phyloP scores from a whole-genome alignment of 1,140 invertebrate species.

The Macrobrachium nipponense region DNA sequence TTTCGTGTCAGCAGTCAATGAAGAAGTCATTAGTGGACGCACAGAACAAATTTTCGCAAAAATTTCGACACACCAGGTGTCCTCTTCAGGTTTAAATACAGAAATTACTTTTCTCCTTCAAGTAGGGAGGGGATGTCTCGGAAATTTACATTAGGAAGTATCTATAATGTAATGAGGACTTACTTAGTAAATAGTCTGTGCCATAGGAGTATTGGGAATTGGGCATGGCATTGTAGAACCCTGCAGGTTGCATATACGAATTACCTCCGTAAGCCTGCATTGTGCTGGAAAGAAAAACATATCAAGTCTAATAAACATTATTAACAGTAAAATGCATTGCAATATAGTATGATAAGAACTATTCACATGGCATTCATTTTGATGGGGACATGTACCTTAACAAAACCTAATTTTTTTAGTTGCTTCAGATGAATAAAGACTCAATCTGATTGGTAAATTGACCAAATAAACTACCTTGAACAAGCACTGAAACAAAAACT shows the following conservation, averaged over 20 bases:
- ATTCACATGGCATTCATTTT: no score
- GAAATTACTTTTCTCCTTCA: neutral
- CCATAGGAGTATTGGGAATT: conserved; percentile 63
- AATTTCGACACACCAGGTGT: no score
- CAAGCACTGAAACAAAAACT: no score
- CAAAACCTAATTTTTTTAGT: no score
- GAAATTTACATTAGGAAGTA: neutral
- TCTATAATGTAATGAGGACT: conserved; percentile 2
- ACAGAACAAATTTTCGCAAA: neutral
- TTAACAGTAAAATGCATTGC: no score
- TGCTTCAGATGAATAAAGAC: no score
- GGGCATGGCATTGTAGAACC: conserved; percentile 63
- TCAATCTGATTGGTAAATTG: no score
- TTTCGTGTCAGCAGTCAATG: neutral
- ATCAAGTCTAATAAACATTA: neutral
- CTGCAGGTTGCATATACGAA: conserved; percentile 62
- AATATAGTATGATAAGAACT: no score
- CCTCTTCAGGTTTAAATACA: no score
- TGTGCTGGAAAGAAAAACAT: conserved; percentile 31
- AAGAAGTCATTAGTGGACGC: neutral
- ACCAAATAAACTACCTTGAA: no score
- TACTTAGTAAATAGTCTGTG: conserved; percentile 61
- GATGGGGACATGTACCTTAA: no score
- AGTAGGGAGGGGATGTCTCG: neutral
- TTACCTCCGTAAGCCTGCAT: conserved; percentile 63